Conservation (phyloP, 2,113 vertebrate species). For the Girardinichthys multiradiatus region DNA sequence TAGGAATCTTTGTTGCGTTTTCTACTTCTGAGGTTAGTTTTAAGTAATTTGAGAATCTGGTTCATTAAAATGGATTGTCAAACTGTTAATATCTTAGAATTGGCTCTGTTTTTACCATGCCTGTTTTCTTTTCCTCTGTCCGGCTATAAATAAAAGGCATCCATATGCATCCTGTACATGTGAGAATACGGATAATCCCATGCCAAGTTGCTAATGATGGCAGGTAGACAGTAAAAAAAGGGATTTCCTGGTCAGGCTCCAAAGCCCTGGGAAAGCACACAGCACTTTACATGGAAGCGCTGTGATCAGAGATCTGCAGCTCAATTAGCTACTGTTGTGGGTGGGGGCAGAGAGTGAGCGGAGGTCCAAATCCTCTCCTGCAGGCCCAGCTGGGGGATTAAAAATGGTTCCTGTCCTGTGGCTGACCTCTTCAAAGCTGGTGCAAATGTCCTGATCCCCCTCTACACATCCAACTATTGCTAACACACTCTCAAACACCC, state of each 20-base stretch:
- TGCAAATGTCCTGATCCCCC: conserved; percentile 75
- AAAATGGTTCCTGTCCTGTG: conserved; percentile 78
- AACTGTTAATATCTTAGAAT: not conserved
- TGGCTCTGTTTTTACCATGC: not conserved
- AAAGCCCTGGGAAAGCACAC: conserved; percentile 56
- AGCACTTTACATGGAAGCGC: conserved; percentile 58
- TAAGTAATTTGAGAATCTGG: not conserved
- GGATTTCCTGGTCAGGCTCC: conserved; percentile 52
- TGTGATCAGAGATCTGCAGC: conserved; percentile 51
- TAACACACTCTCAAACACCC: conserved; percentile 6
- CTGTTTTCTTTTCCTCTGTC: not conserved
- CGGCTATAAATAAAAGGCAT: not conserved
- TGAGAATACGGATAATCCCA: conserved; percentile 30
- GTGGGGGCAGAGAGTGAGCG: conserved; percentile 38
- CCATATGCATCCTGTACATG: not conserved
- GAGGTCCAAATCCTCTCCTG: conserved; percentile 71
- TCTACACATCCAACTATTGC: conserved; percentile 15
- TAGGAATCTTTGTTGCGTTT: not conserved
- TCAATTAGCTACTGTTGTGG: conserved; percentile 74
- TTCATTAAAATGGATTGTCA: not conserved
- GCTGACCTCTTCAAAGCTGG: conserved; percentile 80
- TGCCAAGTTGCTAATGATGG: conserved; percentile 10
- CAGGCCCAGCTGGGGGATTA: conserved; percentile 77
- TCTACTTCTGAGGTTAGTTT: not conserved
- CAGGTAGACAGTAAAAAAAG: conserved; percentile 42